Evolutionary conservation across 2,888 invertebrate genomes (phyloP).

Genomic region (Atrina japonica): DNA sequence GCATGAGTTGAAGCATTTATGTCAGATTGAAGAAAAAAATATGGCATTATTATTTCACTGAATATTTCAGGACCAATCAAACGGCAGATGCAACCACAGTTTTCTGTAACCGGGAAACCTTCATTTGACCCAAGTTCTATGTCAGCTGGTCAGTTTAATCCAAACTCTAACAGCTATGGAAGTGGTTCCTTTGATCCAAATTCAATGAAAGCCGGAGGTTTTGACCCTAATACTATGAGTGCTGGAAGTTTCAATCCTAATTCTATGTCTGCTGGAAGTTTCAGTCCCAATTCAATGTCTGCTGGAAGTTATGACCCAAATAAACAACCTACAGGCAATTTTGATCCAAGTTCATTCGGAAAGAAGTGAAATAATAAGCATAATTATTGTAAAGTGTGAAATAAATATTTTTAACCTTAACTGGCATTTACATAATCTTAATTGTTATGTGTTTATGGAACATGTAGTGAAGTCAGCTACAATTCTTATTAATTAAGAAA

Average conservation of each 20-base stretch:
- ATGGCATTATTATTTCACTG: too few relatives aligned
- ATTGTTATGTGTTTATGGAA: too few relatives aligned
- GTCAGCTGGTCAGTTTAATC: conserved; percentile 30
- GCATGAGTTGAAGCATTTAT: too few relatives aligned
- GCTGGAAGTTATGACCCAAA: conserved; percentile 38
- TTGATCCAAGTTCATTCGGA: conserved; percentile 36
- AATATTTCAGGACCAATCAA: conserved; percentile 10
- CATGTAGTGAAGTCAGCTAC: too few relatives aligned
- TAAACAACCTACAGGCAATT: conserved; percentile 18
- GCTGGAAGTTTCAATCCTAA: conserved; percentile 31
- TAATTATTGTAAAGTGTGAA: too few relatives aligned
- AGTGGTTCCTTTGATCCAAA: conserved; percentile 16
- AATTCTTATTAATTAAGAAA: too few relatives aligned
- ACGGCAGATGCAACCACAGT: conserved; percentile 10
- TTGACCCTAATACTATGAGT: conserved; percentile 21
- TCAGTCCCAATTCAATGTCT: conserved; percentile 22
- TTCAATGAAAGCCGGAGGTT: conserved; percentile 25
- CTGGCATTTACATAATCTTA: too few relatives aligned
- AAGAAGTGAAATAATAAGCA: conserved; percentile 11
- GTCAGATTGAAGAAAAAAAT: too few relatives aligned
- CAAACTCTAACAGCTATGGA: conserved; percentile 18
- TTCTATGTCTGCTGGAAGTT: conserved; percentile 10
- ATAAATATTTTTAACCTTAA: too few relatives aligned
- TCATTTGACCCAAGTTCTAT: conserved; percentile 29
- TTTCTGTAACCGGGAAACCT: conserved; percentile 23